These are phyloP conservation scores for Caenorhabditis sinica DNA, from an alignment of 2,888 invertebrate species.

Conservation along the genomic window DNA sequence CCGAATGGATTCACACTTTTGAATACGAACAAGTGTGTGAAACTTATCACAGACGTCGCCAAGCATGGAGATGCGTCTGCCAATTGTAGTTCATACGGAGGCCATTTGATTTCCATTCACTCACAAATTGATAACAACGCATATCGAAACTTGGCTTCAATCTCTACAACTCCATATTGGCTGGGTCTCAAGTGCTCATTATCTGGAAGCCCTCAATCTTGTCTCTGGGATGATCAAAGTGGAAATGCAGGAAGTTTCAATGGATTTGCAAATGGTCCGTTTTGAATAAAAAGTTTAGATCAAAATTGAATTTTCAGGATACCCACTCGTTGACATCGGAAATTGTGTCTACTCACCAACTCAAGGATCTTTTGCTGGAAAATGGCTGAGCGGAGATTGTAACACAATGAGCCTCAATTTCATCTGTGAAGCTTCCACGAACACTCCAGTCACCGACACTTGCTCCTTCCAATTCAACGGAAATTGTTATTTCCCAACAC, in stretches of 20 bases:
- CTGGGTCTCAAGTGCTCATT: constrained; percentile 58
- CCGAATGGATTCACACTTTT: constrained; percentile 48
- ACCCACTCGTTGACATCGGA: constrained; percentile 55
- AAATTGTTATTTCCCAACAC: constrained; percentile 55
- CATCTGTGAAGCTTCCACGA: constrained; percentile 44
- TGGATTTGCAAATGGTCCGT: constrained; percentile 46
- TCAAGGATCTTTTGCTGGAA: constrained; percentile 32
- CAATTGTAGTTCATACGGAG: constrained; percentile 40
- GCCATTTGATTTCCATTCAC: constrained; percentile 52
- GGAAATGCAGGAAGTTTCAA: constrained; percentile 56
- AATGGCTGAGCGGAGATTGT: constrained; percentile 63
- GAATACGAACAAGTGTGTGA: constrained; percentile 50
- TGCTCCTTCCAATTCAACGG: constrained; percentile 50
- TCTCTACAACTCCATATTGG: constrained; percentile 54
- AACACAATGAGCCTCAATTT: constrained; percentile 39
- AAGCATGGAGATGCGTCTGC: constrained; percentile 56
- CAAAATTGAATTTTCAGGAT: constrained; percentile 26
- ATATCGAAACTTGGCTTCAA: constrained; percentile 3
- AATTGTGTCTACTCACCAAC: constrained; percentile 55
- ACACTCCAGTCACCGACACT: constrained; percentile 38
- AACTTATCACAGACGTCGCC: constrained; percentile 34
- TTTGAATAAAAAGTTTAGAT: background rate
- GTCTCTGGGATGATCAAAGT: constrained; percentile 66
- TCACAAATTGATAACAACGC: constrained; percentile 57
- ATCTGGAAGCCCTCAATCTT: constrained; percentile 28